Conservation (phyloP, 2,113 vertebrate species). For the Hemiprocne comata region DNA sequence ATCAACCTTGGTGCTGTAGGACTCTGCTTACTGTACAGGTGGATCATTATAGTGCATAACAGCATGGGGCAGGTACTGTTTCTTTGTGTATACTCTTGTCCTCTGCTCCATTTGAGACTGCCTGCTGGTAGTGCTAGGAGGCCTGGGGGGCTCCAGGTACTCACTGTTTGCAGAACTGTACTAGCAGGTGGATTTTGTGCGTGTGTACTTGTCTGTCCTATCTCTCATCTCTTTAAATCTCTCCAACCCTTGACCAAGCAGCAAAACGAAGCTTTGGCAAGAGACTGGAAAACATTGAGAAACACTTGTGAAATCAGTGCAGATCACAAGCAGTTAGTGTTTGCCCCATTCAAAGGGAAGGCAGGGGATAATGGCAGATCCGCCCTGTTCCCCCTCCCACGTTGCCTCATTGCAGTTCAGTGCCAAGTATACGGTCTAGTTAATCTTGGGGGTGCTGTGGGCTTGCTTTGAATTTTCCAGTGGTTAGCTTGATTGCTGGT, state of each 20-base stretch:
- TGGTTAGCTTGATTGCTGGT: not conserved
- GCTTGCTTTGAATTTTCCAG: not conserved
- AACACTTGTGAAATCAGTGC: conserved; percentile 49
- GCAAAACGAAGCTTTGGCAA: conserved; percentile 55
- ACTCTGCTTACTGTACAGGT: conserved; percentile 51
- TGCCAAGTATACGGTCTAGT: not conserved
- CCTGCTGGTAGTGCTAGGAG: not conserved
- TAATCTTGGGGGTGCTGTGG: not conserved
- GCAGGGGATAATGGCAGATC: conserved; percentile 10
- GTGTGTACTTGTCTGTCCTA: not conserved
- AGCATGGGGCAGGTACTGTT: not conserved
- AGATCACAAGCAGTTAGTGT: conserved; percentile 3
- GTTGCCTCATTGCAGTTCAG: conserved; percentile 20
- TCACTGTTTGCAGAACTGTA: not conserved
- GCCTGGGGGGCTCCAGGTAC: not conserved
- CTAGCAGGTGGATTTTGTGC: not conserved
- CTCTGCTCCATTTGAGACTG: not conserved
- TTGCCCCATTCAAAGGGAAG: not conserved
- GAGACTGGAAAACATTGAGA: conserved; percentile 38
- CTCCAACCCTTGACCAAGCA: conserved; percentile 49
- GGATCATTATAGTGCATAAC: conserved; percentile 41
- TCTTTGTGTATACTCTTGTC: not conserved
- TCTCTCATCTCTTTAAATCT: conserved; percentile 32
- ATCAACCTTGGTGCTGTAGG: conserved; percentile 59
- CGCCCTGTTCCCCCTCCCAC: conserved; percentile 22